A percentile compares a stretch with the other conserved stretches of the same genome.
Evolutionary conservation across 2,113 vertebrate species (phyloP).

Genomic region (Anhinga anhinga): DNA sequence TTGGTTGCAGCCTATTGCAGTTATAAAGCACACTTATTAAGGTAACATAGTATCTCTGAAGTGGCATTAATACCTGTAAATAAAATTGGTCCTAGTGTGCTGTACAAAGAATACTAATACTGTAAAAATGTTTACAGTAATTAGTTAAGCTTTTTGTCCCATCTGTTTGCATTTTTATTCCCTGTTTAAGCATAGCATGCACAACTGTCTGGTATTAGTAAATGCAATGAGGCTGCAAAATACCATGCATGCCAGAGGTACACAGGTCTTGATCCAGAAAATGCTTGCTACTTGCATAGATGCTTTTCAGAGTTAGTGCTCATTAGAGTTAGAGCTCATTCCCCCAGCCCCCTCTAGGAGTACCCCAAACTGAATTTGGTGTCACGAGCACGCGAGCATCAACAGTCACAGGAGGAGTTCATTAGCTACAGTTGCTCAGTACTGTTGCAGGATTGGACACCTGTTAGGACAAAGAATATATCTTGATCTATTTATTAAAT

Average conservation of each 20-base stretch:
- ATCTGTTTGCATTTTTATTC: not conserved
- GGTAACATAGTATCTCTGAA: not conserved
- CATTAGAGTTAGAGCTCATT: not conserved
- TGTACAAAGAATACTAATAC: not conserved
- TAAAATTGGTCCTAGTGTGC: not conserved
- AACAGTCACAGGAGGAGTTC: not conserved
- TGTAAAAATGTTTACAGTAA: not conserved
- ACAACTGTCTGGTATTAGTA: not conserved
- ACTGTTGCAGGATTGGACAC: not conserved
- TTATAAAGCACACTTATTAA: not conserved
- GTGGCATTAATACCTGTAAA: not conserved
- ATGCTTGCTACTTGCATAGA: not conserved
- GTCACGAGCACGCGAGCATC: not conserved
- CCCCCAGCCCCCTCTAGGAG: not conserved
- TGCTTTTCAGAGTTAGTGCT: not conserved
- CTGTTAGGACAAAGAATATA: not conserved
- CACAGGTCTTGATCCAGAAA: not conserved
- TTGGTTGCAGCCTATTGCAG: not conserved
- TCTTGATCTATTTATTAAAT: not conserved
- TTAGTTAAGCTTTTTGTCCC: not conserved
- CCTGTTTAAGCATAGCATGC: not conserved
- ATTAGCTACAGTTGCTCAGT: not conserved
- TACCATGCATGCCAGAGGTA: not conserved
- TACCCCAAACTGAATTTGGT: not conserved
- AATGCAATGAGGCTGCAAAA: not conserved